Conservation (phyloP, 2,113 vertebrate genomes). For the Strix uralensis region DNA sequence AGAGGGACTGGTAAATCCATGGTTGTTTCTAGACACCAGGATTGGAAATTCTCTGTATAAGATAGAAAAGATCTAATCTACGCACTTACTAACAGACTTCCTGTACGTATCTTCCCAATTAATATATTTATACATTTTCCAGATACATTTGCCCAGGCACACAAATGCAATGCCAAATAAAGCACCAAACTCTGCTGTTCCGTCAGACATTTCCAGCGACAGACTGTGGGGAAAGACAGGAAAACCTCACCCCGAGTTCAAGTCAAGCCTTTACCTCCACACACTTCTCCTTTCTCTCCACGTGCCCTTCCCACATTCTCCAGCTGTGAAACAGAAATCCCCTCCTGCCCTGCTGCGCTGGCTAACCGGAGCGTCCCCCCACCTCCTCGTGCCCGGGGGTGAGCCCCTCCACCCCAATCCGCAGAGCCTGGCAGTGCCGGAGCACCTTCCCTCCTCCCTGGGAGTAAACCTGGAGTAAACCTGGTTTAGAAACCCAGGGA, state of each 20-base stretch:
- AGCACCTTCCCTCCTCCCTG: neutral
- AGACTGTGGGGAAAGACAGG: neutral
- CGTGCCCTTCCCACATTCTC: rapidly evolving
- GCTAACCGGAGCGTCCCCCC: too few relatives aligned
- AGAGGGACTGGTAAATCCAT: neutral
- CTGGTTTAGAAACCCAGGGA: too few relatives aligned
- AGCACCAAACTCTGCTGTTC: neutral
- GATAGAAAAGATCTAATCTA: neutral
- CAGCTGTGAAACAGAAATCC: too few relatives aligned
- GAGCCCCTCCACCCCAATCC: neutral
- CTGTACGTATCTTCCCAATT: neutral
- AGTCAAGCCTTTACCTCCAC: neutral
- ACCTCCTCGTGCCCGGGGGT: rapidly evolving
- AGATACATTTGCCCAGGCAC: neutral
- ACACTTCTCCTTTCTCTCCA: neutral
- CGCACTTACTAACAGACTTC: neutral
- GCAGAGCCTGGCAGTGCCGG: too few relatives aligned
- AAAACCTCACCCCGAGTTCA: neutral
- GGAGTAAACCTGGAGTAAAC: too few relatives aligned
- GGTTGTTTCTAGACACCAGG: neutral
- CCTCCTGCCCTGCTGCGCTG: neutral
- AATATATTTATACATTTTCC: neutral
- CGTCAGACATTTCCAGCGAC: neutral
- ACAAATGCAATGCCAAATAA: neutral
- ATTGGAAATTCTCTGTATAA: neutral